These are phyloP conservation scores for Zelleria hepariella DNA, from an alignment of 2,888 invertebrate genomes.

Conservation along the genomic window DNA sequence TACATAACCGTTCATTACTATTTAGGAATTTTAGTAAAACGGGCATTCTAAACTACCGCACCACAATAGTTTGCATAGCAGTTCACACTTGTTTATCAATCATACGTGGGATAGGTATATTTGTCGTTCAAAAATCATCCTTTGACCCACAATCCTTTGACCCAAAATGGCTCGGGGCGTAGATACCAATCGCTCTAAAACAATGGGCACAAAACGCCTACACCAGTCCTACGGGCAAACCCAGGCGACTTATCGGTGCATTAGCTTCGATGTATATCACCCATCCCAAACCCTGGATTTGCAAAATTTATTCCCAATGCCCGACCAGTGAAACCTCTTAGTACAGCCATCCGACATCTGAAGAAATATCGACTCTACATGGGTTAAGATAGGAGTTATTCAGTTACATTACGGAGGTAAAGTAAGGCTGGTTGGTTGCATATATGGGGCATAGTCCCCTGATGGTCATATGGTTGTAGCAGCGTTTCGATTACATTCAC, in stretches of 20 bases:
- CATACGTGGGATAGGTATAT: too few relatives aligned
- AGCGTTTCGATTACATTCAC: constrained; percentile 53
- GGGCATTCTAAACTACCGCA: too few relatives aligned
- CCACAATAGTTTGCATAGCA: too few relatives aligned
- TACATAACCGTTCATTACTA: too few relatives aligned
- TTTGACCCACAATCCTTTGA: too few relatives aligned
- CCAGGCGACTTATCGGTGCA: constrained; percentile 52
- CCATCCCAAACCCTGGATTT: constrained; percentile 46
- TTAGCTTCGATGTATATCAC: constrained; percentile 51
- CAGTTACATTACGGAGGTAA: neutral
- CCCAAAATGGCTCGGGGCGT: too few relatives aligned
- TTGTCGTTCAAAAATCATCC: too few relatives aligned
- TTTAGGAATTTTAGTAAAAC: too few relatives aligned
- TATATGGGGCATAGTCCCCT: constrained; percentile 24
- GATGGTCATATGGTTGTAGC: constrained; percentile 38
- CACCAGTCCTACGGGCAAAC: constrained; percentile 25
- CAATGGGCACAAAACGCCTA: neutral
- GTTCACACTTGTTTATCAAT: too few relatives aligned
- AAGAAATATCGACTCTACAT: neutral
- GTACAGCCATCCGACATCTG: too few relatives aligned
- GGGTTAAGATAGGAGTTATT: neutral
- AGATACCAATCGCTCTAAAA: neutral
- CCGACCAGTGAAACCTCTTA: neutral
- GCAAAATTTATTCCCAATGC: constrained; percentile 44
- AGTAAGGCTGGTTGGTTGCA: neutral